Base-by-base conservation (phyloP, 2,113 vertebrate species). In the Neomonachus schauinslandi region DNA sequence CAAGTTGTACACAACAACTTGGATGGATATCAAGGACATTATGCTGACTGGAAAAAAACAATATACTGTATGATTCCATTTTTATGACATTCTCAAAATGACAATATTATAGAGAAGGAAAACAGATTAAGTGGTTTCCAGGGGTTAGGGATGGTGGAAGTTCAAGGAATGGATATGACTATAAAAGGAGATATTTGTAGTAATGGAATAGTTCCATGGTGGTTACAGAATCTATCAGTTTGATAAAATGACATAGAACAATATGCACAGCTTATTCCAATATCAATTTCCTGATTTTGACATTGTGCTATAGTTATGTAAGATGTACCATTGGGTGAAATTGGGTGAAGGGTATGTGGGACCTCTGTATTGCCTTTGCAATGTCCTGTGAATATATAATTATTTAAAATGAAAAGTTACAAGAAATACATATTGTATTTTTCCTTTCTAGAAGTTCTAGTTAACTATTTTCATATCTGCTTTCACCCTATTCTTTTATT, bases 31-130 rank as follows among this genome's bases (percentile, higher is more conserved):
- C 39, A 95, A 80, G 16, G 42, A 28, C 13, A 46, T 91, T 91
- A 63, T 91, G 21, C 15, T 95, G 49, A 91, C 33, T 71, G 51
- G 59, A 83, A 65, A 91, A 83, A 93, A 2, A 1, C 39, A 65
- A 65, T 19, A 84, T n/a, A 80, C 11, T 87, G 28, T 72, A 39
- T 89, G 28, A 80, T 94, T 85, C 22, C 28, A 57, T 69, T 94
- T 96, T 96, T 89, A 80, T 92, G 49, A 76, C n/a, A 42, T 63
- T 89, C 39, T 86, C 18, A 8, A 92, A 91, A 67, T 96, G 55
- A 57, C 9, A 49, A 4, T 76, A 49, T 69, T 82, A 81, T 59
- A 91, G n/a, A 91, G 74, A 71, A 86, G 24, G 59, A 96, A 11
- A 88, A 65, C 6, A 84, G 61, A 74, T 76, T 49, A 53, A 90